Base-by-base conservation (phyloP, 2,113 vertebrate species). In the Saguinus midas region DNA sequence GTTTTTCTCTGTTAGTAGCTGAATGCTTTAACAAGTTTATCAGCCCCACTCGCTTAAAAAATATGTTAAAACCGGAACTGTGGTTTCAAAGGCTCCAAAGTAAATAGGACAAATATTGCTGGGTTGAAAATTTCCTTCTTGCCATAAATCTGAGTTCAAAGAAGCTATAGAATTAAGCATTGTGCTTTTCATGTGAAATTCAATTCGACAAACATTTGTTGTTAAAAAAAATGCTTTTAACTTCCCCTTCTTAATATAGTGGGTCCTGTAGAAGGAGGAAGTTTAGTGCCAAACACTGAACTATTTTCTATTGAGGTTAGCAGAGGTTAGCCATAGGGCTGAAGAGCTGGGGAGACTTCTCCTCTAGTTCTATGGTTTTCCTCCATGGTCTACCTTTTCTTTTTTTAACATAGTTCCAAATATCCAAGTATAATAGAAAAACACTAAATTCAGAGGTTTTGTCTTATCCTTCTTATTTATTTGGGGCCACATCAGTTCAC, bases 11-110 rank as follows among this genome's bases (percentile, higher is more conserved):
- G 78, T 87, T 78, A 90, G 73, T 61, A 73, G 32, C 35, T 83
- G 58, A 90, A 83, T 90, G 52, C 70, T 97, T 96, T 87, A 90
- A 95, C 80, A 97, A 75, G 20, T 90, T 96, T 98, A 98, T 97
- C 96, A 52, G 66, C 75, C 23, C 16, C 35, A 40, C 55, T 97
- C 64, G 70, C 37, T 95, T 80, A 85, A 96, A 61, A 97, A 95
- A 94, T 88, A 91, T 70, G 50, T 96, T 86, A 95, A 97, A 97
- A 86, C 97, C 87, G 96, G 97, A 98, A 97, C 95, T 86, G 21
- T 86, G 76, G 80, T 91, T 16, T 43, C 27, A 85, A 92, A 78
- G 40, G 64, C 82, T 96, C 97, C 96, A 98, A 96, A 85, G 45
- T 93, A 96, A 98, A 98, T 25, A 97, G 48, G 52, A 75, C 40